These are phyloP conservation scores for Arizona elegans DNA, from an alignment of 2,113 vertebrate genomes.

Conservation along the genomic window DNA sequence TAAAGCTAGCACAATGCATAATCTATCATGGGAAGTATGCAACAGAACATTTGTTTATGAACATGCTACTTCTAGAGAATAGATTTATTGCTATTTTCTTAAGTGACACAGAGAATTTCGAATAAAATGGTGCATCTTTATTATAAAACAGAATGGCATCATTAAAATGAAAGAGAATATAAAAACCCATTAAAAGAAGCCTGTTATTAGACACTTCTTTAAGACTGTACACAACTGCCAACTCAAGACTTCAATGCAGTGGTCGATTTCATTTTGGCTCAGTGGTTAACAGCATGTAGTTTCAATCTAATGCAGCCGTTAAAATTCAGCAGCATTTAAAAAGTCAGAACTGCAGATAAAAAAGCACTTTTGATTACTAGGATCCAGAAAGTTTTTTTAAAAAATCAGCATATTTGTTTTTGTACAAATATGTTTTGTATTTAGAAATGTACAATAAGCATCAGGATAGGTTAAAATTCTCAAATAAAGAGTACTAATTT, in stretches of 20 bases:
- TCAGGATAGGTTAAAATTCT: neutral
- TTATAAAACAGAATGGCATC: constrained; percentile 67
- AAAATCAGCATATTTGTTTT: constrained; percentile 35
- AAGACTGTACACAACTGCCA: constrained; percentile 71
- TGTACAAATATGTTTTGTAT: neutral
- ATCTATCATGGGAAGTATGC: constrained; percentile 51
- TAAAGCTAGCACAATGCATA: constrained; percentile 61
- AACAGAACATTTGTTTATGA: constrained; percentile 56
- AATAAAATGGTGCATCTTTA: constrained; percentile 64
- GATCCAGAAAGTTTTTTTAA: constrained; percentile 59
- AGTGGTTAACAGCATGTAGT: constrained; percentile 78
- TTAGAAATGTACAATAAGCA: constrained; percentile 35
- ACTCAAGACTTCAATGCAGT: constrained; percentile 76
- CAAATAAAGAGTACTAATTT: neutral
- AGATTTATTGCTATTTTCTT: constrained; percentile 67
- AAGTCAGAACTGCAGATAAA: constrained; percentile 62
- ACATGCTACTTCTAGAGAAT: constrained; percentile 57
- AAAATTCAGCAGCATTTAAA: constrained; percentile 75
- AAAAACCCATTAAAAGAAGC: constrained; percentile 72
- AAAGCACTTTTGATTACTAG: constrained; percentile 63
- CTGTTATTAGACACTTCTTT: constrained; percentile 72
- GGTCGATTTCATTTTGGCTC: constrained; percentile 78
- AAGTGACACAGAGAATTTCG: constrained; percentile 61
- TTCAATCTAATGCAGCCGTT: constrained; percentile 77
- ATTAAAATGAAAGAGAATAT: constrained; percentile 72